Evolutionary conservation across 2,113 vertebrate species (phyloP).

Genomic region (Thryonomys swinderianus): DNA sequence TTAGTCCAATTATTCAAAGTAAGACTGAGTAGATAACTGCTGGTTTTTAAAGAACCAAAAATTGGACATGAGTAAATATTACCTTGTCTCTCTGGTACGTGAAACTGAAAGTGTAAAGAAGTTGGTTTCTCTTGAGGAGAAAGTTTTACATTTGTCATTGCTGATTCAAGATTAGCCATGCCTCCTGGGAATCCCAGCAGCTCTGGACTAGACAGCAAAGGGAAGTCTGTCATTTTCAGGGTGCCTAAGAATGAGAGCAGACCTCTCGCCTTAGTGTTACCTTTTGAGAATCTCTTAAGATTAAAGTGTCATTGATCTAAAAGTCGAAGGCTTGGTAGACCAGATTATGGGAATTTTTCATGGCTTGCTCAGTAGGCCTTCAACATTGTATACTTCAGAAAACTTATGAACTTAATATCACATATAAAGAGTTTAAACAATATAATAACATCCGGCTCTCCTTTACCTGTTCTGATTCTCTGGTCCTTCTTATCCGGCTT

Average conservation of each 20-base stretch:
- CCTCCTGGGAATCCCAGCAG: background rate
- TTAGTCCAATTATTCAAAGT: conserved; percentile 20
- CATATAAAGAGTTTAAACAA: background rate
- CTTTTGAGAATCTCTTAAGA: conserved; percentile 24
- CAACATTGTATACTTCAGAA: background rate
- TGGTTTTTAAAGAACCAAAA: background rate
- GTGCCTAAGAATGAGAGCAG: background rate
- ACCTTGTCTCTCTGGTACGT: too few species aligned
- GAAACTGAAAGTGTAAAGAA: background rate
- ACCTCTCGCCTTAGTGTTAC: background rate
- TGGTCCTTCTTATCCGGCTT: background rate
- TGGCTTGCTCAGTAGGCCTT: background rate
- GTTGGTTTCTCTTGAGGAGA: background rate
- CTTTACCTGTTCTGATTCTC: background rate
- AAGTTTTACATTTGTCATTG: background rate
- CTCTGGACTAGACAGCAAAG: background rate
- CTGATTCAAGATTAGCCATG: background rate
- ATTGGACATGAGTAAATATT: too few species aligned
- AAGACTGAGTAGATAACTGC: background rate
- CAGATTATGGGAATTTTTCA: background rate
- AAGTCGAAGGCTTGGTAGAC: background rate
- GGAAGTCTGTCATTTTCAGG: background rate
- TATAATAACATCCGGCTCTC: too few species aligned
- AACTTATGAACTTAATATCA: background rate
- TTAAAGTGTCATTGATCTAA: background rate